A percentile compares a stretch with the other conserved stretches of the same genome.
These are phyloP conservation scores for Boloria euphrosyne DNA, from an alignment of 2,888 invertebrate genomes.

Conservation along the genomic window DNA sequence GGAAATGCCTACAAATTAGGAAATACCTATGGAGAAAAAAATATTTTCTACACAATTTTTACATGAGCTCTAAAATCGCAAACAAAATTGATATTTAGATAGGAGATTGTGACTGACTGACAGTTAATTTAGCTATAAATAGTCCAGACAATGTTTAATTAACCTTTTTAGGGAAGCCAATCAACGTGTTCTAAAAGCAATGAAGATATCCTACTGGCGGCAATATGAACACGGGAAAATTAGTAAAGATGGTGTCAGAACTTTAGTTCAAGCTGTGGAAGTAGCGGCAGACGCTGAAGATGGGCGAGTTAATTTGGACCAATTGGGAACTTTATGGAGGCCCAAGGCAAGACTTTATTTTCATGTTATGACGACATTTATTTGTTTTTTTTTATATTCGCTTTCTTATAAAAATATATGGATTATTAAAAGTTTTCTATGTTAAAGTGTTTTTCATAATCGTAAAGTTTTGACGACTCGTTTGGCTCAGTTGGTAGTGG, in stretches of 20 bases:
- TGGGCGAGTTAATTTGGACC: conserved; percentile 68
- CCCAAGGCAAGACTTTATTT: conserved; percentile 58
- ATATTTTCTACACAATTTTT: too few relatives aligned
- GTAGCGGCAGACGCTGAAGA: conserved; percentile 74
- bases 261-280: conserved; percentile 79
- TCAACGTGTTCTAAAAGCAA: conserved; percentile 81
- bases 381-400: too few relatives aligned
- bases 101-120: too few relatives aligned
- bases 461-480: too few relatives aligned
- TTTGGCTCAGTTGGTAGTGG: too few relatives aligned
- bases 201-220: conserved; percentile 84
- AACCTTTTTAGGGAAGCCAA: conserved; percentile 77
- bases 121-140: too few relatives aligned
- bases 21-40: too few relatives aligned
- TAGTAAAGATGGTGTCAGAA: conserved; percentile 80
- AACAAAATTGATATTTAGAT: not conserved
- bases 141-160: not conserved
- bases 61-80: too few relatives aligned
- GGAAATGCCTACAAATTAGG: too few relatives aligned
- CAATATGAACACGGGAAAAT: conserved; percentile 85
- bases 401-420: too few relatives aligned
- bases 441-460: not conserved
- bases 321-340: conserved; percentile 70
- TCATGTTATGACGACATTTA: too few relatives aligned
- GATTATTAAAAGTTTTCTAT: too few relatives aligned